A percentile compares a stretch with the other conserved stretches of the same genome.
These are phyloP conservation scores for Dryas iulia DNA, from an alignment of 1,140 invertebrate species.

Conservation along the genomic window DNA sequence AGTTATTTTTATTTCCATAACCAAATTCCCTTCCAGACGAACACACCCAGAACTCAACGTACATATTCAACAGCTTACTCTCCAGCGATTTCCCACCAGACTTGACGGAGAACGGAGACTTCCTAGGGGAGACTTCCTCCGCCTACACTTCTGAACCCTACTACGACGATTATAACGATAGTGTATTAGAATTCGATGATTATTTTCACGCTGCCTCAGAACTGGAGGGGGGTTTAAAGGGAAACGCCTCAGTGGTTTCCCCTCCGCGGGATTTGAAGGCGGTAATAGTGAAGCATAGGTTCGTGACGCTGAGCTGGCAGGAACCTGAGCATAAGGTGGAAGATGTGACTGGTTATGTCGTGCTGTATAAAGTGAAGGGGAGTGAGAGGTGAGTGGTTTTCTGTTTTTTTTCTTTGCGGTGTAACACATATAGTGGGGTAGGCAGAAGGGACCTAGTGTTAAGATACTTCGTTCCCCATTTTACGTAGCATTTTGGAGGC, in stretches of 20 bases:
- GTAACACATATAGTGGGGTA: no score
- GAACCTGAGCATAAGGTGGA: constrained; percentile 47
- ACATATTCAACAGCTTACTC: constrained; percentile 32
- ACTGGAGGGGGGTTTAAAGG: constrained; percentile 40
- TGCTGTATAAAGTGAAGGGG: constrained; percentile 62
- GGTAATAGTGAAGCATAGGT: constrained; percentile 70
- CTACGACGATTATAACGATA: constrained; percentile 43
- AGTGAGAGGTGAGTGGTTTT: constrained; percentile 57
- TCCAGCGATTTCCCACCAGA: constrained; percentile 20
- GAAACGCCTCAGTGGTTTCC: constrained; percentile 50
- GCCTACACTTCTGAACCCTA: constrained; percentile 64
- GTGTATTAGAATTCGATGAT: constrained; percentile 41
- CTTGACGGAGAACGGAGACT: constrained; percentile 44
- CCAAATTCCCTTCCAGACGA: constrained; percentile 3
- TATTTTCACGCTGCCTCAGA: constrained; percentile 58
- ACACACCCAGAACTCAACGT: constrained; percentile 4
- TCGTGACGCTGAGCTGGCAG: constrained; percentile 70
- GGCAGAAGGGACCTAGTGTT: no score
- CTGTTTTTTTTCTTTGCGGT: neutral
- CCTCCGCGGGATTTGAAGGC: constrained; percentile 48
- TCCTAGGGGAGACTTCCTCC: constrained; percentile 77
- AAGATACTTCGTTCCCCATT: no score
- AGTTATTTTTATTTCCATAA: constrained; percentile 25
- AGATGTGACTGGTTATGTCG: constrained; percentile 54
- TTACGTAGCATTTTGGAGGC: no score